Conservation (phyloP, 2,888 invertebrate genomes). For the Seira sanloemensis region DNA sequence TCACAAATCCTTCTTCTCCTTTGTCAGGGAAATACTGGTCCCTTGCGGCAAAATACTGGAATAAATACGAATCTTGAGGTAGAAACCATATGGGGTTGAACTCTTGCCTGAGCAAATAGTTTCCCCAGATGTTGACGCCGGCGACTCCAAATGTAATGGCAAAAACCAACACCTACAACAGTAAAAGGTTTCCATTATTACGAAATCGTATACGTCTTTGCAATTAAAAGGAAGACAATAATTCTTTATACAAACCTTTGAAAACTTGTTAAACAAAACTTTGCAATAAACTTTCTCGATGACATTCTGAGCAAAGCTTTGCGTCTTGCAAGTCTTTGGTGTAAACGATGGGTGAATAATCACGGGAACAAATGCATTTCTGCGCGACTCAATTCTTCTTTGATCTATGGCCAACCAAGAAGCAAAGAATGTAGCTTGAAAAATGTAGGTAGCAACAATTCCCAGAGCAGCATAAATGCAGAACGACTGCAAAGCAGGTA, state of each 20-base stretch:
- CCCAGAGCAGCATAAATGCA: slow-evolving; percentile 88
- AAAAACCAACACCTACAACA: slow-evolving; percentile 74
- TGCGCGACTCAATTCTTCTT: slow-evolving; percentile 79
- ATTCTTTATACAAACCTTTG: slow-evolving; percentile 75
- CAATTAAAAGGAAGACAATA: neutral
- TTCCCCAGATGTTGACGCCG: slow-evolving; percentile 75
- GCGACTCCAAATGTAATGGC: slow-evolving; percentile 73
- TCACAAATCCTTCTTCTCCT: slow-evolving; percentile 73
- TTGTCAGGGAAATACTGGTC: slow-evolving; percentile 75
- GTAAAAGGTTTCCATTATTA: slow-evolving; percentile 11
- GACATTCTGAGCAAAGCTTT: slow-evolving; percentile 74
- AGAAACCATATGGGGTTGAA: slow-evolving; percentile 76
- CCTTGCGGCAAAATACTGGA: slow-evolving; percentile 73
- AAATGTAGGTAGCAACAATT: slow-evolving; percentile 85
- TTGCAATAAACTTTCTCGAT: slow-evolving; percentile 75
- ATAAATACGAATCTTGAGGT: slow-evolving; percentile 76
- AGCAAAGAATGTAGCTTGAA: slow-evolving; percentile 88
- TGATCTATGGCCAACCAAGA: slow-evolving; percentile 86
- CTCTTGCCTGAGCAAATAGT: slow-evolving; percentile 75
- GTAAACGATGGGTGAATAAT: slow-evolving; percentile 78
- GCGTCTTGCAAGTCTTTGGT: slow-evolving; percentile 75
- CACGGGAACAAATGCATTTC: slow-evolving; percentile 83
- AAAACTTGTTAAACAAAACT: slow-evolving; percentile 74
- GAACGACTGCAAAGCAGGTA: slow-evolving; percentile 88
- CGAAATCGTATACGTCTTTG: neutral